Base-by-base conservation (phyloP, 2,888 invertebrate species). In the Ectropis crepuscularia region DNA sequence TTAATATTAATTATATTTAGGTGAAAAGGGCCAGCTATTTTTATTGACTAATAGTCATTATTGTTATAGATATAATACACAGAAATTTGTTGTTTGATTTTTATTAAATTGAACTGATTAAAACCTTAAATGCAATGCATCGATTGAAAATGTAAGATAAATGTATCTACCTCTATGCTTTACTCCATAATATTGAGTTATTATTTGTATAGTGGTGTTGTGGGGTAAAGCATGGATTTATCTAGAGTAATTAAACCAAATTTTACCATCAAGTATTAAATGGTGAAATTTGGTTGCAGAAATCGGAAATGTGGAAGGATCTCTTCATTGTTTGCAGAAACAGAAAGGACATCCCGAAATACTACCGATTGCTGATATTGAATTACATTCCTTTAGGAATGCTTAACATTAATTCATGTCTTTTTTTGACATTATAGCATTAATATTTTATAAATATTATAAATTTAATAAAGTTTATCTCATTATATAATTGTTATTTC, bases 81-180 rank as follows among this genome's bases (percentile, higher is more conserved):
- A 80, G 78, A 85, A 82, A 84, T 81, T 78, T 86, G 81, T 89
- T 87, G 92, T 92, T 92, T 92, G 90, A 91, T 92, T 92, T 88
- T 85, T 88, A 89, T 87, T 86, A 86, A 92, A 92, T 92, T 92
- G 91, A 92, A 92, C 90, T 90, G 83, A 84, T 84, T 80, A 78
- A 81, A 70, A 90, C 83, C 81, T 82, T 86, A 85, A 88, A 92
- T 92, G 92, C 91, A 90, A 92, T 92, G 92, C 92, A 92, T 92
- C 87, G 77, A 88, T 88, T 89, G 88, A 89, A 88, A 88, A 83
- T 75, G 92, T 92, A 92, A 92, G 90, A 91, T 92, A 91, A 81
- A 89, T 90, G 77, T 90, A 92, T 92, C 92, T 91, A 83, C 86
- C 80, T 71, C 68, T 79, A 81, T 86, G 82, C 71, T 77, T 71